These are phyloP conservation scores for Rallus limicola DNA, from an alignment of 2,113 vertebrate species.

Conservation along the genomic window DNA sequence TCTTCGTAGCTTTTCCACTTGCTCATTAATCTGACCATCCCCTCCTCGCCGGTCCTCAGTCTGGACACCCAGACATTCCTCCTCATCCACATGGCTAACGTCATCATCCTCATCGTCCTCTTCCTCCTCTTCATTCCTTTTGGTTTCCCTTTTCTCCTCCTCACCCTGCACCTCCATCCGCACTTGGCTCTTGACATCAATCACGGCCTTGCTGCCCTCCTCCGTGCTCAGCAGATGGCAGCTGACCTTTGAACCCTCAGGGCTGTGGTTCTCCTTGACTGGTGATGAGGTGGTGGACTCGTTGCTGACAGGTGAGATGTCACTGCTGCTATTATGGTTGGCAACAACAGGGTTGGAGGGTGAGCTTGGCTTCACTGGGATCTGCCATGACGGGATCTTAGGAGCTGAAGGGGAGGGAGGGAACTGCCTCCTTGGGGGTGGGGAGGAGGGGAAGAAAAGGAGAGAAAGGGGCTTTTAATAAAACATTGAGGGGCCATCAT, in stretches of 20 bases:
- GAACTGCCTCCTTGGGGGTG: constrained; percentile 88
- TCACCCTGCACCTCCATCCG: constrained; percentile 97
- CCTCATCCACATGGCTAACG: constrained; percentile 79
- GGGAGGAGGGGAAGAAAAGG: neutral
- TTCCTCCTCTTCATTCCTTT: constrained; percentile 79
- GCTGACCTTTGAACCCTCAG: constrained; percentile 76
- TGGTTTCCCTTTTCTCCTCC: constrained; percentile 82
- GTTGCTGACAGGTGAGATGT: constrained; percentile 95
- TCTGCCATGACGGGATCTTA: constrained; percentile 97
- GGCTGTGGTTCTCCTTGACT: constrained; percentile 86
- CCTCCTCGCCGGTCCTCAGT: constrained; percentile 91
- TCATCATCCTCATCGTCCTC: constrained; percentile 86
- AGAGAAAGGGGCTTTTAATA: constrained; percentile 31
- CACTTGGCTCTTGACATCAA: constrained; percentile 88
- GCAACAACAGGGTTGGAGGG: constrained; percentile 75
- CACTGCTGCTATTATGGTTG: constrained; percentile 96
- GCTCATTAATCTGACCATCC: constrained; percentile 96
- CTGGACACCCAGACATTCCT: constrained; percentile 85
- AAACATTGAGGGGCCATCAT: neutral
- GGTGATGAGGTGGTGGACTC: constrained; percentile 89
- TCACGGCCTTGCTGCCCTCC: constrained; percentile 52
- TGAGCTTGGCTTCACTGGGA: constrained; percentile 86
- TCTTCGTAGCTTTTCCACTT: constrained; percentile 92
- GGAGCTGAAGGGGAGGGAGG: constrained; percentile 90
- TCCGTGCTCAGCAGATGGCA: constrained; percentile 76